Conservation (phyloP, 1,140 invertebrate genomes). For the Palaemon carinicauda region DNA sequence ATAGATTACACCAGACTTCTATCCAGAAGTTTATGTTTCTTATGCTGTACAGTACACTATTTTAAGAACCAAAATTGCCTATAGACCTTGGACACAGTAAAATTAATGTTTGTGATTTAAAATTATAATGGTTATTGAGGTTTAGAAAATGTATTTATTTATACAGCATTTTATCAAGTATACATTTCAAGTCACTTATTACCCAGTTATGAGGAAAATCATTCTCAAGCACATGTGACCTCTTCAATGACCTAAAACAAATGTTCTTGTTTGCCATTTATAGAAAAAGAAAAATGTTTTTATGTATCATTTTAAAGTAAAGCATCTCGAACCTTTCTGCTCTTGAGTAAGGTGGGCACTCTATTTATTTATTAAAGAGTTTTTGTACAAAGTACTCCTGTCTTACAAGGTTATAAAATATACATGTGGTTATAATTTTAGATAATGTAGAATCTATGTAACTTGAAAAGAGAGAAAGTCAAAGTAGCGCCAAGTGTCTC, state of each 20-base stretch:
- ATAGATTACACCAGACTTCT: too few relatives aligned
- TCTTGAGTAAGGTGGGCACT: slow-evolving; percentile 12
- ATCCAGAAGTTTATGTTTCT: too few relatives aligned
- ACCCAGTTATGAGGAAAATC: background rate
- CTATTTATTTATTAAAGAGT: background rate
- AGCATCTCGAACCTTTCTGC: slow-evolving; percentile 19
- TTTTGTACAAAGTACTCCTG: slow-evolving; percentile 44
- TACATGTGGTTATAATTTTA: background rate
- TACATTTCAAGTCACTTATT: too few relatives aligned
- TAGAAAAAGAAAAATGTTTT: background rate
- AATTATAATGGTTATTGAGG: too few relatives aligned
- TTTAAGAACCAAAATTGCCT: too few relatives aligned
- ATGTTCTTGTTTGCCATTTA: background rate
- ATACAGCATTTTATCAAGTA: too few relatives aligned
- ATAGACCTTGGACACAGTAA: too few relatives aligned
- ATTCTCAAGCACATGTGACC: background rate
- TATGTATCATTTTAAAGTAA: background rate
- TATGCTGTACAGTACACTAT: too few relatives aligned
- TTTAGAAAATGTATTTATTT: too few relatives aligned
- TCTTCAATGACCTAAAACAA: background rate
- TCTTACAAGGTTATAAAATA: background rate
- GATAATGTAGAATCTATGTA: too few relatives aligned
- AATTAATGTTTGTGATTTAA: too few relatives aligned
- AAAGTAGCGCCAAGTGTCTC: background rate
- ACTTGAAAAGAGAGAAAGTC: background rate